phyloP scores from a whole-genome alignment of 2,797 vertebrate genomes.

The Dallia pectoralis region DNA sequence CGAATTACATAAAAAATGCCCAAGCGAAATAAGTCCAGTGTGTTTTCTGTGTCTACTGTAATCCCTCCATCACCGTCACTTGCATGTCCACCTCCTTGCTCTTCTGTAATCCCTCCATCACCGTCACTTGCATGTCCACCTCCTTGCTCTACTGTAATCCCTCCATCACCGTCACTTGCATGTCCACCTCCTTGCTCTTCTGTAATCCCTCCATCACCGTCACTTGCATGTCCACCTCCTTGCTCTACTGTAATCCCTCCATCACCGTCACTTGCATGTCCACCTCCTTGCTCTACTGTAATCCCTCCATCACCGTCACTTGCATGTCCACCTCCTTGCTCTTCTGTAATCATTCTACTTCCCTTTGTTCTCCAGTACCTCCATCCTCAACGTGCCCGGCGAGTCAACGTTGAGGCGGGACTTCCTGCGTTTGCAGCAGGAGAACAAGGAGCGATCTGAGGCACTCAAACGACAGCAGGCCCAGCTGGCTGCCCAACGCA shows the following conservation, averaged over 20 bases:
- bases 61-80: background rate
- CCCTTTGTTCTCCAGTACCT: slow-evolving; percentile 63
- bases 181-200: background rate
- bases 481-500: slow-evolving; percentile 82
- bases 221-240: background rate
- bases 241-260: background rate
- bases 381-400: slow-evolving; percentile 90
- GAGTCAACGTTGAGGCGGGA: slow-evolving; percentile 90
- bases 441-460: slow-evolving; percentile 89
- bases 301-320: background rate
- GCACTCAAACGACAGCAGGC: slow-evolving; percentile 86
- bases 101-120: background rate
- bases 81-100: background rate
- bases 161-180: background rate
- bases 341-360: background rate
- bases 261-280: background rate
- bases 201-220: background rate
- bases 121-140: background rate
- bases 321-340: background rate
- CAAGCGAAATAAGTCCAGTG: background rate
- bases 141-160: background rate
- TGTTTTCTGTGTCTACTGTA: background rate
- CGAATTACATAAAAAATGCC: no score
- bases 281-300: background rate
- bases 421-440: slow-evolving; percentile 91